Percentiles rank a stretch among this genome's conserved stretches.
phyloP scores from a whole-genome alignment of 2,888 invertebrate species.

The Bimastos eiseni region DNA sequence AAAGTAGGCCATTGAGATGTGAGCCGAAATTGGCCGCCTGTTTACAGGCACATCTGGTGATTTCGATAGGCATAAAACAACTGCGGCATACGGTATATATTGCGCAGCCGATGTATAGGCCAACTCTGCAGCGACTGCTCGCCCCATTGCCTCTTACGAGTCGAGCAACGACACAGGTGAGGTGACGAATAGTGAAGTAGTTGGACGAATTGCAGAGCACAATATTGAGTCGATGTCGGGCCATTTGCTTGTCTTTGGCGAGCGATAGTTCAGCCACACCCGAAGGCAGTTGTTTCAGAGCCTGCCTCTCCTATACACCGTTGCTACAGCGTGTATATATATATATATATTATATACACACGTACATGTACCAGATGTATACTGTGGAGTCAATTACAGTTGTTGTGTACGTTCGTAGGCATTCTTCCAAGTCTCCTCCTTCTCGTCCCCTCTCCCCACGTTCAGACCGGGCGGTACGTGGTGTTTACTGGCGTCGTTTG shows the following conservation, averaged over 20 bases:
- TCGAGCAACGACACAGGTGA: neutral
- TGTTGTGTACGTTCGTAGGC: neutral
- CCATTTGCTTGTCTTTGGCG: neutral
- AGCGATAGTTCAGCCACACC: neutral
- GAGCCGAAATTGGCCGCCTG: slow-evolving; percentile 6
- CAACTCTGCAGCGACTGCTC: neutral
- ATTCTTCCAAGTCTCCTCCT: neutral
- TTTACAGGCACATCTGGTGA: neutral
- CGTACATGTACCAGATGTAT: neutral
- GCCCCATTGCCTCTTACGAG: neutral
- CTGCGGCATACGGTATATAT: neutral
- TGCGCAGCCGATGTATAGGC: neutral
- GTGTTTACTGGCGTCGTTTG: neutral
- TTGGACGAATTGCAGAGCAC: neutral
- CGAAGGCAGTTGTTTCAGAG: slow-evolving; percentile 13
- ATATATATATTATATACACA: neutral
- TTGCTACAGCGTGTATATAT: neutral
- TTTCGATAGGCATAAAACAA: slow-evolving; percentile 13
- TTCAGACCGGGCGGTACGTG: neutral
- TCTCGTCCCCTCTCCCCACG: neutral
- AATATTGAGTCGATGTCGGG: neutral
- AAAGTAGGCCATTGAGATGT: neutral
- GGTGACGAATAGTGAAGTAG: neutral
- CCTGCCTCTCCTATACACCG: neutral
- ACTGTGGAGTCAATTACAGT: neutral